Evolutionary conservation across 1,140 invertebrate species (phyloP).

Genomic region (Manduca sexta): DNA sequence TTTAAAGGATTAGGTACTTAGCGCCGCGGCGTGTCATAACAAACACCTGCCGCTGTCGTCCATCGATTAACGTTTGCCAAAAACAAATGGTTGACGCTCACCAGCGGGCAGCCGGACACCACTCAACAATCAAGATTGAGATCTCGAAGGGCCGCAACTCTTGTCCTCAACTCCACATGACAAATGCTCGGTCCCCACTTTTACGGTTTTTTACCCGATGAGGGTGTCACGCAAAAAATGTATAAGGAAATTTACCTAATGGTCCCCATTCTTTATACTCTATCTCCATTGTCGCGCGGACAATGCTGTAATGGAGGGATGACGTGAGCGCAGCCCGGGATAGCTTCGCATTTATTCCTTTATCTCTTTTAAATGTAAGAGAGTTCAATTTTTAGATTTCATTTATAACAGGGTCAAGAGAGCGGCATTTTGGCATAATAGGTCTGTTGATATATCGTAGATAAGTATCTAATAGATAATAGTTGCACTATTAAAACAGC

Average conservation of each 20-base stretch:
- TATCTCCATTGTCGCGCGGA: constrained; percentile 61
- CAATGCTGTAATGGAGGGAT: constrained; percentile 70
- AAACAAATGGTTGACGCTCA: constrained; percentile 13
- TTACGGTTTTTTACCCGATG: constrained; percentile 55
- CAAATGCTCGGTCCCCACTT: constrained; percentile 58
- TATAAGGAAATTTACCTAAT: constrained; percentile 72
- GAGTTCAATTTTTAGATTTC: background rate
- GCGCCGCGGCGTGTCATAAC: no score
- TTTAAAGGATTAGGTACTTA: no score
- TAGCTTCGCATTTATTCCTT: constrained; percentile 13
- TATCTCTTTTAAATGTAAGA: background rate
- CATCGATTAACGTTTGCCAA: constrained; percentile 37
- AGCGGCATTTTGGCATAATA: no score
- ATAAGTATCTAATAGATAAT: no score
- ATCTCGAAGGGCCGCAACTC: constrained; percentile 36
- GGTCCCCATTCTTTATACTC: constrained; percentile 66
- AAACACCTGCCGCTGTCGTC: constrained; percentile 15
- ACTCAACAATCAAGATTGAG: constrained; percentile 40
- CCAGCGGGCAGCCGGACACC: no score
- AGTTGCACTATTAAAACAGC: no score
- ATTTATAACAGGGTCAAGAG: no score
- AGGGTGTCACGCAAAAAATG: constrained; percentile 71
- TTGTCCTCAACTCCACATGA: constrained; percentile 44
- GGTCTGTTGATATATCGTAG: no score
- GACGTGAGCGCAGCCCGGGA: constrained; percentile 54